These are phyloP conservation scores for Rhombomys opimus DNA, from an alignment of 2,113 vertebrate species.

Conservation along the genomic window DNA sequence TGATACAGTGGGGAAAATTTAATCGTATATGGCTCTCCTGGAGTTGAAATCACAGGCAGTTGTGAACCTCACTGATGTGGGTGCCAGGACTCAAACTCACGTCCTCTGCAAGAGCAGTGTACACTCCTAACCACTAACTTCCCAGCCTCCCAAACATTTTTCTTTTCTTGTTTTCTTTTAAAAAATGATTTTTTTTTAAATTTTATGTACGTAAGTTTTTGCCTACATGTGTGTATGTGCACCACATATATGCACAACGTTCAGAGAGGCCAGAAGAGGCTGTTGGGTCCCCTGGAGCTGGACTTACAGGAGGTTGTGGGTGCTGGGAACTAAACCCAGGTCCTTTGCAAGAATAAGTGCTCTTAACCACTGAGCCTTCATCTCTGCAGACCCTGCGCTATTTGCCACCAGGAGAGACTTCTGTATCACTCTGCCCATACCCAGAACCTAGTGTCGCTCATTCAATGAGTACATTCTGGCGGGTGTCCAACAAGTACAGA, in stretches of 20 bases:
- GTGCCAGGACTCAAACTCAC: background rate
- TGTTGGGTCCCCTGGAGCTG: background rate
- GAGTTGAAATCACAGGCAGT: background rate
- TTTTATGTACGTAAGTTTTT: background rate
- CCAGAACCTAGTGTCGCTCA: background rate
- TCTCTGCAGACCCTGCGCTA: background rate
- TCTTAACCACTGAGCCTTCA: background rate
- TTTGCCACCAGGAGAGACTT: conserved; percentile 28
- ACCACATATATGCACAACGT: too few relatives aligned
- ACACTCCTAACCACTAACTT: background rate
- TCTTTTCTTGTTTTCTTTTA: background rate
- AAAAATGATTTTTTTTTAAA: background rate
- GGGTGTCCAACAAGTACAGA: conserved; percentile 15
- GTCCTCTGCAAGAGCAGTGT: background rate
- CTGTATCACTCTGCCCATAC: background rate
- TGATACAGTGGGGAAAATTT: background rate
- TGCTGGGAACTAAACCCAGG: background rate
- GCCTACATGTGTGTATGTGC: background rate
- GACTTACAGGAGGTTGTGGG: background rate
- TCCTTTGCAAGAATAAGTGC: too few relatives aligned
- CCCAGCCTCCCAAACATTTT: background rate
- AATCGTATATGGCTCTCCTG: background rate
- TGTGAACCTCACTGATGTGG: background rate
- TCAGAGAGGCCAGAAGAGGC: background rate
- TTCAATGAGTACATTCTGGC: conserved; percentile 36